Evolutionary conservation across 2,888 invertebrate genomes (phyloP).

Genomic region (Chrysolina americana): DNA sequence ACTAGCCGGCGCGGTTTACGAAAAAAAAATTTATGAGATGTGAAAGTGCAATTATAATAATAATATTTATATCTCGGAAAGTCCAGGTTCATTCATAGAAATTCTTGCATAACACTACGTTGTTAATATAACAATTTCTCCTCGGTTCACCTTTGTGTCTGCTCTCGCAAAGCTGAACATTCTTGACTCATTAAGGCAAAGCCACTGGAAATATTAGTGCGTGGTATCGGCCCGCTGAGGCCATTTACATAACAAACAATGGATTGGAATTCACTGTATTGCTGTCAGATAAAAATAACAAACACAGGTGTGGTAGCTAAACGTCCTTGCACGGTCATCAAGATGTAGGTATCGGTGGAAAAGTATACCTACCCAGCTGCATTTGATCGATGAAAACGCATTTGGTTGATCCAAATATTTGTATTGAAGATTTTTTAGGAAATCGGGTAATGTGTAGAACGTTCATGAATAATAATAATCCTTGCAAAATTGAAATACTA

Average conservation of each 20-base stretch:
- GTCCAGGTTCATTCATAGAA: background rate
- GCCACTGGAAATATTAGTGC: constrained; percentile 29
- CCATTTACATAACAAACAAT: constrained; percentile 61
- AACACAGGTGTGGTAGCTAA: constrained; percentile 59
- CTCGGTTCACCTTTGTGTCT: background rate
- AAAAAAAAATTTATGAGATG: too few species aligned
- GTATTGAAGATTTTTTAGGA: too few species aligned
- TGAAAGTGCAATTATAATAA: too few species aligned
- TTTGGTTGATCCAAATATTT: too few species aligned
- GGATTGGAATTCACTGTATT: constrained; percentile 57
- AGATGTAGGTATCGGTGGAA: constrained; percentile 30
- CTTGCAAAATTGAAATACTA: too few species aligned
- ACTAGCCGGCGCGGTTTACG: too few species aligned
- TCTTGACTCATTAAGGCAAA: constrained; percentile 17
- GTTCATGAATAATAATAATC: too few species aligned
- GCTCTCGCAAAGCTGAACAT: constrained; percentile 12
- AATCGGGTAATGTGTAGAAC: too few species aligned
- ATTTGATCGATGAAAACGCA: constrained; percentile 9
- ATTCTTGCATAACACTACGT: background rate
- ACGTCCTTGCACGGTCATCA: constrained; percentile 59
- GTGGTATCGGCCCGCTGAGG: constrained; percentile 32
- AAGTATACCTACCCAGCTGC: constrained; percentile 28
- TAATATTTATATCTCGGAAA: too few species aligned
- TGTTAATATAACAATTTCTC: background rate
- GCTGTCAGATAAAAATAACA: constrained; percentile 57